Conservation (phyloP, 2,113 vertebrate genomes). For the Callipepla californica region DNA sequence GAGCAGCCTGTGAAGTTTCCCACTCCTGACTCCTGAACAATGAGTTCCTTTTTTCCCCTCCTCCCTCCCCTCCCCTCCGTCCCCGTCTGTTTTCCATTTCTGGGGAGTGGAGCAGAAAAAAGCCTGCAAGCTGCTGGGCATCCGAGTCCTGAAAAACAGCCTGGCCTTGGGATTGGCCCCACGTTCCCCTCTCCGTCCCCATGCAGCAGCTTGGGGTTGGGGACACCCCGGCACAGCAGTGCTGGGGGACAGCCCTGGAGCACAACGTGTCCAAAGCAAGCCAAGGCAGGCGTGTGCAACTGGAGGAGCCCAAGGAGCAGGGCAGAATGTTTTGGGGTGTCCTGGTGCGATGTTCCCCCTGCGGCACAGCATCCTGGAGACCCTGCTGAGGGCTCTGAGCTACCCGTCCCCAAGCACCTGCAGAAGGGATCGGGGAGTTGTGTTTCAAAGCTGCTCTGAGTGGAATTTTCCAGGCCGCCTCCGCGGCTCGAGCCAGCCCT, state of each 20-base stretch:
- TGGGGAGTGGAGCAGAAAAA: conserved; percentile 8
- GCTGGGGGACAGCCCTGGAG: not conserved
- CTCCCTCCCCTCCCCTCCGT: conserved; percentile 28
- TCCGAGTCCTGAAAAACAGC: not conserved
- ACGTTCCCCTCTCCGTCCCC: too few relatives aligned
- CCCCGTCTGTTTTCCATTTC: not conserved
- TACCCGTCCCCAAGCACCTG: conserved; percentile 19
- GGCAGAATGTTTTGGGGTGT: not conserved
- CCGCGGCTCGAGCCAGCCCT: conserved; percentile 42
- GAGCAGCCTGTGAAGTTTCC: conserved; percentile 29
- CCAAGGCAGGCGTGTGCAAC: accelerated
- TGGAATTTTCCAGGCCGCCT: conserved; percentile 74
- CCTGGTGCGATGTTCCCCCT: not conserved
- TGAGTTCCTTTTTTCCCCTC: conserved; percentile 52
- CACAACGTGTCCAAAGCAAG: not conserved
- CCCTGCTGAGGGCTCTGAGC: not conserved
- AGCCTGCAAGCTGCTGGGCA: conserved; percentile 2
- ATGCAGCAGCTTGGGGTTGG: not conserved
- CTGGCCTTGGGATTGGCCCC: not conserved
- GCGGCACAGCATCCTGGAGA: not conserved
- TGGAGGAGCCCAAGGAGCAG: accelerated
- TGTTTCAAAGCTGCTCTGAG: conserved; percentile 67
- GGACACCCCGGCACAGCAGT: not conserved
- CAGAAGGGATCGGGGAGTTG: conserved; percentile 58
- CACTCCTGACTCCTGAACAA: conserved; percentile 55